phyloP scores from a whole-genome alignment of 2,797 vertebrate species.

The Anguilla marmorata region DNA sequence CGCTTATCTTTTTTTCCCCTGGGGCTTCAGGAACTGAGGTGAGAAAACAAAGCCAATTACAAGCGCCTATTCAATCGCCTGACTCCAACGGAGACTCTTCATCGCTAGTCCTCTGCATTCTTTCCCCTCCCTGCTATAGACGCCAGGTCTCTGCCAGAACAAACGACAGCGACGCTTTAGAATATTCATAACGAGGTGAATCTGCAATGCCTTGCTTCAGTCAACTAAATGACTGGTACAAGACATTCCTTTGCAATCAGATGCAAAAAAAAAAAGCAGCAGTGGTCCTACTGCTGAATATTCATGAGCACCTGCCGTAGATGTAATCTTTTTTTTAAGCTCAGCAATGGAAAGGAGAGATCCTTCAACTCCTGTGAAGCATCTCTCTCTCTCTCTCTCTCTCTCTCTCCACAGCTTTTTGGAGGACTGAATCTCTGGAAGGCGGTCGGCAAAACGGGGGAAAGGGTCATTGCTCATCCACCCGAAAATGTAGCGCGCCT shows the following conservation, averaged over 20 bases:
- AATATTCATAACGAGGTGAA: background rate
- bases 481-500: background rate
- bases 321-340: background rate
- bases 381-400: background rate
- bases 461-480: background rate
- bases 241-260: background rate
- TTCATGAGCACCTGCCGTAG: conserved; percentile 9
- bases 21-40: background rate
- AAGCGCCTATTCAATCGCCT: background rate
- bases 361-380: background rate
- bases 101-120: background rate
- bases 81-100: background rate
- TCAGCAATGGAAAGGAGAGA: background rate
- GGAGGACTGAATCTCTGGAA: background rate
- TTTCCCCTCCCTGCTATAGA: background rate
- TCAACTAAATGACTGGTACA: background rate
- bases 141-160: background rate
- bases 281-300: background rate
- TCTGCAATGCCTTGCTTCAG: background rate
- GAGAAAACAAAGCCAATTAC: background rate
- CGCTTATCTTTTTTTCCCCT: background rate
- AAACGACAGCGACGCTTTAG: background rate
- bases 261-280: background rate
- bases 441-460: too few species aligned
- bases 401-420: background rate